Evolutionary conservation across 2,888 invertebrate genomes (phyloP), one percentile per base, ranked within the genome.

Genomic region (Sclerodermus sp.): DNA sequence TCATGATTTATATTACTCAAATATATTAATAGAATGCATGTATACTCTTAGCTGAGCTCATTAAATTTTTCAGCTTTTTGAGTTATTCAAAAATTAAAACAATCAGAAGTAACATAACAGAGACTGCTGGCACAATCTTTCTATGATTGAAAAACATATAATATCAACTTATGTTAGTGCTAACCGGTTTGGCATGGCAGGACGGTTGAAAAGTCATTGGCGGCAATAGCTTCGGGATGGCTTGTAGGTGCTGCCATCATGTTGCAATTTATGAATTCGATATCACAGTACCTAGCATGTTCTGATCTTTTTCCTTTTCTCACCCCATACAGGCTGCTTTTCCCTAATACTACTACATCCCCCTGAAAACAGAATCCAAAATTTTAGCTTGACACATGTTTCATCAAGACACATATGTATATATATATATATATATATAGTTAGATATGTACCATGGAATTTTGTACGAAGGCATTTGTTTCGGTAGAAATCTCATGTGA

Each of bases 401-500:
- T 10, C 30, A 37, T 16, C 37, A 16, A 15, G 30, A 30, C 10
- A 30, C 30, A 10, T 30, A 9, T 6, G 6, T 10, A 30, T 9
- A 30, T 10, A 30, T 9, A 30, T 10, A 30, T 9, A 37, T 37
- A 13, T 10, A n/a, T n/a, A n/a, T n/a, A n/a, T n/a, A n/a, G n/a
- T n/a, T n/a, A n/a, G n/a, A 42, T 37, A 53, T 63, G 72, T 55
- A 79, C 80, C 79, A 80, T 77, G 77, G 77, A 77, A 77, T 79
- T 80, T 78, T 80, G 79, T 80, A 79, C 79, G 79, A 80, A 80
- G 80, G 80, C 80, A 81, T 80, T 79, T 77, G 77, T 78, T 79
- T 79, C 78, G 75, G 79, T 79, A 80, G 78, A 80, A 79, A 80
- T 79, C 78, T 79, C 80, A 79, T 79, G 77, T 80, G 80, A 80